A percentile compares a stretch with the other conserved stretches of the same genome.
Evolutionary conservation across 2,888 invertebrate species (phyloP).

Genomic region (Diplazon laetatorius): DNA sequence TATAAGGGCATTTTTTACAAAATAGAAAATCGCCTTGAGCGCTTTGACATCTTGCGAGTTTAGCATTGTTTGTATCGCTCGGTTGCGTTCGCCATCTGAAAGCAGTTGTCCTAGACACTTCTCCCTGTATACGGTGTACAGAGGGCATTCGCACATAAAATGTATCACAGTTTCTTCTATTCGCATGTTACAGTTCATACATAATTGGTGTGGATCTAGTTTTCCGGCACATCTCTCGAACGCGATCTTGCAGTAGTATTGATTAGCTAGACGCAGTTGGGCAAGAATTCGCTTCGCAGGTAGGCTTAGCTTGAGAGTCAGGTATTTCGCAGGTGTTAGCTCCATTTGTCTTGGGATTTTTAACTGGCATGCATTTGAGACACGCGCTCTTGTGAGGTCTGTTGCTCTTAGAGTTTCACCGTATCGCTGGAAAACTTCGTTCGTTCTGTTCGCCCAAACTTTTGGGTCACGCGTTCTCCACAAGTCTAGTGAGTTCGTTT

Average conservation of each 20-base stretch:
- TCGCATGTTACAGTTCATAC: neutral
- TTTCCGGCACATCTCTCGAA: neutral
- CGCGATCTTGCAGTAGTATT: neutral
- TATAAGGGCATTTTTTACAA: neutral
- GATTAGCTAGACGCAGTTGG: slow-evolving; percentile 5
- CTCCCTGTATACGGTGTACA: neutral
- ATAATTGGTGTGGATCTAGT: neutral
- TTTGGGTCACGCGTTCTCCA: slow-evolving; percentile 7
- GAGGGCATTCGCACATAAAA: neutral
- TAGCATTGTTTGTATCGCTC: neutral
- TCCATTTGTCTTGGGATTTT: slow-evolving; percentile 21
- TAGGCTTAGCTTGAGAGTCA: slow-evolving; percentile 19
- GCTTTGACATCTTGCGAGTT: neutral
- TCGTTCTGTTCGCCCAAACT: slow-evolving; percentile 2
- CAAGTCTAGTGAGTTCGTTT: slow-evolving; percentile 24
- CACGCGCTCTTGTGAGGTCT: neutral
- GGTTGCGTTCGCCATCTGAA: neutral
- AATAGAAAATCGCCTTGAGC: neutral
- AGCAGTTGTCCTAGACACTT: neutral
- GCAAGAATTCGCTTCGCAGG: neutral
- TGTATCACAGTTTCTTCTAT: neutral
- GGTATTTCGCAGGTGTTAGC: slow-evolving; percentile 13
- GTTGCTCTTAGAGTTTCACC: neutral
- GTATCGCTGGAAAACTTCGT: slow-evolving; percentile 20
- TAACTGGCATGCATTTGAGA: slow-evolving; percentile 30